Evolutionary conservation across 2,888 invertebrate species (phyloP).

Genomic region (Euplexia lucipara): DNA sequence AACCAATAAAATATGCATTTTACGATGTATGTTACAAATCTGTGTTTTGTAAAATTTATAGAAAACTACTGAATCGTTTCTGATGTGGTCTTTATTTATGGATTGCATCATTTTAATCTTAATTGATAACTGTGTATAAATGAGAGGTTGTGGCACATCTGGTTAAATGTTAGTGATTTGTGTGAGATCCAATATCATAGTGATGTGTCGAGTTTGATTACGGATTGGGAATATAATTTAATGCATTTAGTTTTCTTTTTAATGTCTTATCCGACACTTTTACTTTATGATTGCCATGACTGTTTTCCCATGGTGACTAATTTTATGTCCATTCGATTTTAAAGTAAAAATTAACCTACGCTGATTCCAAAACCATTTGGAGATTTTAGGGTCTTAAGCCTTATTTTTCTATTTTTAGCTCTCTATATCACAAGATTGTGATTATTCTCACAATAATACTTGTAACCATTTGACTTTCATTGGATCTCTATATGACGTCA

Average conservation of each 20-base stretch:
- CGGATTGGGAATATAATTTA: slow-evolving; percentile 35
- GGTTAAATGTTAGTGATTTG: slow-evolving; percentile 26
- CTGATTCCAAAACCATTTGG: no score
- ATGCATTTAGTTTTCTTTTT: slow-evolving; percentile 34
- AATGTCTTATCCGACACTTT: slow-evolving; percentile 26
- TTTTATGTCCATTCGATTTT: background rate
- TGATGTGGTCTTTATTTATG: slow-evolving; percentile 57
- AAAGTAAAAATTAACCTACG: no score
- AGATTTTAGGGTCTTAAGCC: no score
- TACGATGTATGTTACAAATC: slow-evolving; percentile 56
- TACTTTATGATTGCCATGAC: slow-evolving; percentile 8
- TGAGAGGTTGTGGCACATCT: slow-evolving; percentile 31
- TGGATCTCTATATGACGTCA: no score
- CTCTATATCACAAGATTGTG: no score
- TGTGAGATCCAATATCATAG: slow-evolving; percentile 27
- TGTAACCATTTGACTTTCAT: no score
- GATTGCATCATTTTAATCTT: slow-evolving; percentile 53
- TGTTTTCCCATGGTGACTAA: slow-evolving; percentile 13
- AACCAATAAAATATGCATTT: slow-evolving; percentile 52
- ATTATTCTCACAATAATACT: no score
- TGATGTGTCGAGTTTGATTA: slow-evolving; percentile 9
- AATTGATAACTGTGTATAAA: slow-evolving; percentile 60
- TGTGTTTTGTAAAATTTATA: slow-evolving; percentile 62
- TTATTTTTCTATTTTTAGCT: no score
- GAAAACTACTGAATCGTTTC: slow-evolving; percentile 62